These are phyloP conservation scores for Cheilosia variabilis DNA, from an alignment of 2,888 invertebrate species.

Conservation along the genomic window DNA sequence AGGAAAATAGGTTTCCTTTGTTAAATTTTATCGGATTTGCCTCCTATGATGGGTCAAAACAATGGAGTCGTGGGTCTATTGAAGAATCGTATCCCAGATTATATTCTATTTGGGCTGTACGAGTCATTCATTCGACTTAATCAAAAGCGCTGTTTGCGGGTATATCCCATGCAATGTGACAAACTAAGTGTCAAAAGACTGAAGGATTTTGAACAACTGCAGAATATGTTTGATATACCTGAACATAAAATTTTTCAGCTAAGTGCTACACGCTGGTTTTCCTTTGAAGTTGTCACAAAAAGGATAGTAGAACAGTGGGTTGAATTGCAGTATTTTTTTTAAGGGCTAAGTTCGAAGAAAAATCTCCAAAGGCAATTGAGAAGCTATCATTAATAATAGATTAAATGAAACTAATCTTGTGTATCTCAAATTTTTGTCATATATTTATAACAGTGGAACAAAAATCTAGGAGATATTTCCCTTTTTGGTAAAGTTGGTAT, in stretches of 20 bases:
- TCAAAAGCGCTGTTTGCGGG: slow-evolving; percentile 4
- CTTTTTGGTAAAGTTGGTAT: too few relatives aligned
- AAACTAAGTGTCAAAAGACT: slow-evolving; percentile 10
- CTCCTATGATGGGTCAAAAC: slow-evolving; percentile 43
- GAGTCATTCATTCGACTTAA: slow-evolving; percentile 16
- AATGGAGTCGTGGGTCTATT: slow-evolving; percentile 4
- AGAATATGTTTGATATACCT: slow-evolving; percentile 11
- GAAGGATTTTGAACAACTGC: slow-evolving; percentile 17
- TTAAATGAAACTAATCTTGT: too few relatives aligned
- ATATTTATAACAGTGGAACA: too few relatives aligned
- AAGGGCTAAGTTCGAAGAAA: slow-evolving; percentile 15
- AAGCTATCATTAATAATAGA: too few relatives aligned
- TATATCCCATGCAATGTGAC: slow-evolving; percentile 11
- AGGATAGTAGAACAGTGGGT: slow-evolving; percentile 14
- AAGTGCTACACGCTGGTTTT: slow-evolving; percentile 7
- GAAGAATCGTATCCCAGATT: background rate
- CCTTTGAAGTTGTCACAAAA: slow-evolving; percentile 12
- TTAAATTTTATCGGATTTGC: slow-evolving; percentile 49
- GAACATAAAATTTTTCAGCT: slow-evolving; percentile 10
- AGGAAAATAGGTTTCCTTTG: background rate
- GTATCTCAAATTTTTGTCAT: too few relatives aligned
- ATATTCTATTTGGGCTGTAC: slow-evolving; percentile 49
- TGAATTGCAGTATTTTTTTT: slow-evolving; percentile 21
- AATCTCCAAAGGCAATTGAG: background rate
- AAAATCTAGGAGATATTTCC: too few relatives aligned